Conservation (phyloP, 2,797 vertebrate species). For the Clamator glandarius region DNA sequence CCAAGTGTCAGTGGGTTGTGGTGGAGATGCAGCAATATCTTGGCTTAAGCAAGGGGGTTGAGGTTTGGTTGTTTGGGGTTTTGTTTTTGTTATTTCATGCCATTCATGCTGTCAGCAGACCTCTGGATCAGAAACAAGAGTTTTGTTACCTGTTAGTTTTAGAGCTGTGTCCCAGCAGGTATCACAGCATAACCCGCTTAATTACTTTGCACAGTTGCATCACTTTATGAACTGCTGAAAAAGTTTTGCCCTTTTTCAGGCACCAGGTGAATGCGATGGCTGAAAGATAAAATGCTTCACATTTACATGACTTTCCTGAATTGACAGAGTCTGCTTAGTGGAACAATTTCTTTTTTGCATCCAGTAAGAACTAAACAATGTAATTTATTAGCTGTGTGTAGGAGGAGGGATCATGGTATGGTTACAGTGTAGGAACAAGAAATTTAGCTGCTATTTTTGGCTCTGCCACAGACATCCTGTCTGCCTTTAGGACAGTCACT, state of each 20-base stretch:
- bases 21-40: neutral
- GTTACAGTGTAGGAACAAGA: slow-evolving; percentile 6
- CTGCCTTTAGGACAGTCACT: slow-evolving; percentile 3
- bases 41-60: too few species aligned
- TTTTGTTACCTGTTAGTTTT: neutral
- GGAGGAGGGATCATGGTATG: neutral
- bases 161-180: neutral
- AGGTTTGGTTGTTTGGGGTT: too few species aligned
- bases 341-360: neutral
- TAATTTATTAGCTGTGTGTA: neutral
- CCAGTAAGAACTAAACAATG: neutral
- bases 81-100: neutral
- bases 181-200: neutral
- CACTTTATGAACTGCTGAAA: neutral
- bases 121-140: neutral
- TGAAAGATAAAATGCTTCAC: neutral
- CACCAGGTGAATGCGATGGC: too few species aligned
- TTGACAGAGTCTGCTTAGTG: neutral
- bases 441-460: slow-evolving; percentile 26
- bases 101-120: neutral
- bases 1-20: neutral
- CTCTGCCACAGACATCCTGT: slow-evolving; percentile 16
- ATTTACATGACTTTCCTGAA: neutral
- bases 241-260: neutral
- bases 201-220: neutral